Evolutionary conservation across 2,113 vertebrate species (phyloP), one percentile per base, ranked within the genome.

Genomic region (Edolisoma coerulescens): DNA sequence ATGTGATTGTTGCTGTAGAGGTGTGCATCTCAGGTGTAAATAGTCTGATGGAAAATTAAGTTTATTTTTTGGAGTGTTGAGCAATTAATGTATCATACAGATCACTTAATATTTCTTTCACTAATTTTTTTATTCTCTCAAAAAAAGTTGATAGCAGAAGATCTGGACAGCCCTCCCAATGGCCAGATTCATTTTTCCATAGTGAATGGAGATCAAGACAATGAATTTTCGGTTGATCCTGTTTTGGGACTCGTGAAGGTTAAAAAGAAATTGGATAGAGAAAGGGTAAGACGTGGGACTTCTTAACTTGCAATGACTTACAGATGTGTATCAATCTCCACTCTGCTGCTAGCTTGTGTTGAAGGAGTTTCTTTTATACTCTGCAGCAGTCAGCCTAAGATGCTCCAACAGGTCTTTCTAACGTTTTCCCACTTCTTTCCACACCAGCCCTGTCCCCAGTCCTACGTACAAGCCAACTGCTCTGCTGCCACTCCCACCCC

Each of bases 241-340:
- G 91, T 98, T 87, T 95, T 98, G 73, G 99, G 99, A 56, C 98
- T 99, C 16, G 98, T 99, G 96, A 99, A 99, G 74, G 99, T 99
- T 95, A 99, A 99, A 97, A 99, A 99, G 97, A 99, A 98, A 82
- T 98, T 99, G 97, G 99, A 99, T 96, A 97, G 99, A 90, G 99
- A 99, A 98, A 98, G 96, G 97, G 99, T 99, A 97, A 98, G 99
- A 60, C 54, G 23, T 45, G 77, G 74, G 44, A 67, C 33, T 86
- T 61, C 63, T 82, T 69, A 75, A 54, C 39, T 95, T 81, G 22
- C 22, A 75, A 39, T 73, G 49, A 83, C 69, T 95, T 94, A 74
- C 53, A 89, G 74, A 87, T 87, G 68, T 91, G 27, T 69, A 32
- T 85, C 64, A 12, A 27, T 76, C 60, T 82, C 57, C 45, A 19